Base-by-base conservation (phyloP, 1,140 invertebrate species). In the Drosophila biarmipes region DNA sequence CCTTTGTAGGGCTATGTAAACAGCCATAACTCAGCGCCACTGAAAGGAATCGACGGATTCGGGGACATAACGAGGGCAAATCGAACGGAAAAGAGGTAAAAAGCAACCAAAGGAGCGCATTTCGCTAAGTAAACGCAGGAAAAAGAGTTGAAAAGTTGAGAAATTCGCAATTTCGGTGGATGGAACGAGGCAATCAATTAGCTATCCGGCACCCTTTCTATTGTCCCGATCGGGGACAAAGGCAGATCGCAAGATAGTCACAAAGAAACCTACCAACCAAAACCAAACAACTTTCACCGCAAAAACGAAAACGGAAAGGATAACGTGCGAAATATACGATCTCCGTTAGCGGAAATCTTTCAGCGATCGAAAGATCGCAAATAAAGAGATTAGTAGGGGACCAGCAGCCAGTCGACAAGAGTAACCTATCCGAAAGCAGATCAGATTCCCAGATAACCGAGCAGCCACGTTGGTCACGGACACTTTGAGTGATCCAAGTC, bases 1-100 rank as follows among this genome's bases (percentile, higher is more conserved):
- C 82, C 66, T 87, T 87, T 86, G 81, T 86, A 74, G 48, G 84
- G 82, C 82, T 86, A 75, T 87, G 78, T 87, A 86, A 87, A 86
- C 81, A 86, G 69, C 82, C 31, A 84, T 80, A 86, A 68, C 72
- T 84, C 76, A 54, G 34, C 49, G 56, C 54, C 37, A 43, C 35
- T 51, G 51, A 54, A 24, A 71, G 24, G 38, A 73, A 40, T 31
- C 42, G 19, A 10, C 34, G 59, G 42, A 76, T 46, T 34, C 48
- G 8, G 12, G 27, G 27, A 40, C 48, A 34, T 8, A 49, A 40
- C 34, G 53, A 54, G 43, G 43, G 48, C 56, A 68, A 51, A 61
- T 38, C n/a, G 35, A 21, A 54, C 24, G 58, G 21, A 51, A 46
- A 38, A 37, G 35, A 29, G 24, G 43, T 35, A 57, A 51, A 77